Evolutionary conservation across 2,797 vertebrate genomes (phyloP).

Genomic region (Rhinatrema bivittatum): DNA sequence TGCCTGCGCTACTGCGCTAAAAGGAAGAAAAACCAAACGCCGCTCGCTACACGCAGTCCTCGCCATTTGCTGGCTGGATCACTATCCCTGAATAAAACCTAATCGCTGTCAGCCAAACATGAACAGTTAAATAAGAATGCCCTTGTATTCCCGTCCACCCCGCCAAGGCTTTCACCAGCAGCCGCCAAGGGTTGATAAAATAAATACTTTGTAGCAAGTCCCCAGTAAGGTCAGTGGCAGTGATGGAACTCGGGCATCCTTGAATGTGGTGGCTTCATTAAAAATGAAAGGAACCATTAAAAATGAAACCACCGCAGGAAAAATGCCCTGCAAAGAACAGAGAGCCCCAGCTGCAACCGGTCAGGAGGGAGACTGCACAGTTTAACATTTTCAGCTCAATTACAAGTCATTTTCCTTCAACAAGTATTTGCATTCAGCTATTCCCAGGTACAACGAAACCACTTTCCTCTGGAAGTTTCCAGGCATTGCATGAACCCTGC

Average conservation of each 20-base stretch:
- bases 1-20: no score
- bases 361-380: no score
- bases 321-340: constrained; percentile 7
- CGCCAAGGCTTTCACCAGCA: background rate
- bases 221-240: background rate
- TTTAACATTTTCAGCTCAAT: constrained; percentile 12
- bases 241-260: background rate
- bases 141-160: background rate
- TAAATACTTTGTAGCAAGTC: no score
- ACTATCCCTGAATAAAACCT: no score
- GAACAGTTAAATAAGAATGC: background rate
- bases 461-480: no score
- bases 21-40: no score
- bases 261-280: no score
- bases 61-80: no score
- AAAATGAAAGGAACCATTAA: constrained; percentile 13
- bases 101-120: no score
- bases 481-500: no score
- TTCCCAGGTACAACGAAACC: background rate
- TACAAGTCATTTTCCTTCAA: constrained; percentile 11
- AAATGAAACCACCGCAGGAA: constrained; percentile 12
- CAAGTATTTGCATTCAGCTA: constrained; percentile 13
- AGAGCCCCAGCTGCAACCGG: constrained; percentile 14
- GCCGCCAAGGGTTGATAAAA: no score
- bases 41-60: no score